Evolutionary conservation across 2,888 invertebrate genomes (phyloP).

Genomic region (Phortica okadai): DNA sequence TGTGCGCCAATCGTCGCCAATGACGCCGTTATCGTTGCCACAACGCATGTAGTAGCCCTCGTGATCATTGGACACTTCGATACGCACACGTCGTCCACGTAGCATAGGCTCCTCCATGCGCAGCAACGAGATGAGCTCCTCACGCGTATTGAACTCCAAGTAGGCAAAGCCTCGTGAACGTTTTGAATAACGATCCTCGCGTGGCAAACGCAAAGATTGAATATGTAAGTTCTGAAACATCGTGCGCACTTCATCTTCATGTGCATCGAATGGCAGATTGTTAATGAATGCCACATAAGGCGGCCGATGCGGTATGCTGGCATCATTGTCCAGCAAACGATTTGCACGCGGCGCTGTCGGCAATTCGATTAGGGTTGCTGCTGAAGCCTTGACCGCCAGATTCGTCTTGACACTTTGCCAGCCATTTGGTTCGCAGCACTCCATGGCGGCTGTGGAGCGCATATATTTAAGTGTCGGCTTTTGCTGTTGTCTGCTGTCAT

Average conservation of each 20-base stretch:
- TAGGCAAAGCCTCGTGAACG: conserved; percentile 39
- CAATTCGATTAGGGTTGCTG: conserved; percentile 2
- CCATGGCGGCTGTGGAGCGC: neutral
- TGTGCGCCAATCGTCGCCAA: conserved; percentile 27
- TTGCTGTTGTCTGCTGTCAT: neutral
- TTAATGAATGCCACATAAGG: conserved; percentile 44
- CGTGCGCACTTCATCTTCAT: conserved; percentile 34
- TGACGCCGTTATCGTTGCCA: conserved; percentile 46
- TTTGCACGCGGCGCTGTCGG: conserved; percentile 26
- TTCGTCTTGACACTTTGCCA: neutral
- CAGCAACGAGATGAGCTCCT: conserved; percentile 43
- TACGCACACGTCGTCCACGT: conserved; percentile 41
- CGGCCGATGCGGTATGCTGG: neutral
- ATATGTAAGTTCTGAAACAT: conserved; percentile 35
- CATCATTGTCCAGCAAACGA: conserved; percentile 2
- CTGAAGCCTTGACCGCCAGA: neutral
- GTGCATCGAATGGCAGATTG: conserved; percentile 44
- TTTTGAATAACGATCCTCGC: neutral
- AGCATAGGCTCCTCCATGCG: conserved; percentile 33
- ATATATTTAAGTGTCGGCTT: neutral
- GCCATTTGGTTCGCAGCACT: neutral
- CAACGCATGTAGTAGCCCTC: neutral
- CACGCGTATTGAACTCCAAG: conserved; percentile 38
- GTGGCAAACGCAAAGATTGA: conserved; percentile 30
- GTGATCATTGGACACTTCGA: conserved; percentile 31